A percentile compares a stretch with the other conserved stretches of the same genome.
Evolutionary conservation across 2,797 vertebrate species (phyloP).

Genomic region (Siniperca scherzeri): DNA sequence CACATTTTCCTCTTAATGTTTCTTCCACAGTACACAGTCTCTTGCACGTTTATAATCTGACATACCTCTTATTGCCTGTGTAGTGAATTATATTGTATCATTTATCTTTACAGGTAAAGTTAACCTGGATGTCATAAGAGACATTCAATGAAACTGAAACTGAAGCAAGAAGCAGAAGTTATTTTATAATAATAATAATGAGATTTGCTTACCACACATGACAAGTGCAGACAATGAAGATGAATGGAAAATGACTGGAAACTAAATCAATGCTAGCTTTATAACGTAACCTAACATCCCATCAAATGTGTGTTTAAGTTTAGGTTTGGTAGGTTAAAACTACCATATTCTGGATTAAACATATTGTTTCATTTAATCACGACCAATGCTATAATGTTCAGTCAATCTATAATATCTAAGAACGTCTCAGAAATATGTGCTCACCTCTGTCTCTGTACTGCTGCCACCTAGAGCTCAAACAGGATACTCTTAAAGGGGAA

Average conservation of each 20-base stretch:
- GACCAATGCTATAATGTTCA: background rate
- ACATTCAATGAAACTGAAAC: background rate
- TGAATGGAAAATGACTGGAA: background rate
- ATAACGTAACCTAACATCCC: background rate
- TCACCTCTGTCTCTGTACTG: background rate
- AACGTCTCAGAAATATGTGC: too few species aligned
- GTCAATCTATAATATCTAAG: background rate
- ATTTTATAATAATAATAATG: background rate
- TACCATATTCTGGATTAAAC: background rate
- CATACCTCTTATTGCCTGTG: slow-evolving; percentile 31
- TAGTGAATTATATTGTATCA: slow-evolving; percentile 26
- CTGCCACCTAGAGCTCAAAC: background rate
- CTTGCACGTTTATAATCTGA: slow-evolving; percentile 34
- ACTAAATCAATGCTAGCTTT: background rate
- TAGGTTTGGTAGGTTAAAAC: background rate
- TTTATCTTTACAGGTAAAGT: slow-evolving; percentile 49
- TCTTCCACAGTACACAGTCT: slow-evolving; percentile 16
- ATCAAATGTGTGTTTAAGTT: background rate
- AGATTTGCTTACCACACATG: too few species aligned
- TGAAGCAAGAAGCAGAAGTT: background rate
- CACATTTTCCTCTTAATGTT: slow-evolving; percentile 30
- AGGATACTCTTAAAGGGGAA: background rate
- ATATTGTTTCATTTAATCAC: background rate
- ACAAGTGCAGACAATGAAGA: background rate
- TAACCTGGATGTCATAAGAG: slow-evolving; percentile 33